These are phyloP conservation scores for Neomorphus geoffroyi DNA, from an alignment of 2,797 vertebrate species.

Conservation along the genomic window DNA sequence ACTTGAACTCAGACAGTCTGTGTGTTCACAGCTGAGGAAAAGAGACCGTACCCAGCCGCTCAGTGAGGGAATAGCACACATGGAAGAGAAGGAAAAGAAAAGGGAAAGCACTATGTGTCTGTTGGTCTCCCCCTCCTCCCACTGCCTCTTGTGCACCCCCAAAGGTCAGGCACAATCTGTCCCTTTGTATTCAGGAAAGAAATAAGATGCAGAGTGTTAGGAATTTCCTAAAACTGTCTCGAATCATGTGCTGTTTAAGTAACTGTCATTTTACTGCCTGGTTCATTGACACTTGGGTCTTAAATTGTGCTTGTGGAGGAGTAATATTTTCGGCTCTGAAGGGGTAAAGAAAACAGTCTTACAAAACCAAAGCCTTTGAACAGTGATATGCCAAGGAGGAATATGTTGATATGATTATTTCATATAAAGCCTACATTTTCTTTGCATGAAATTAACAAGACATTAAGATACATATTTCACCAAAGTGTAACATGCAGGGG, in stretches of 20 bases:
- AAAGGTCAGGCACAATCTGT: slow-evolving; percentile 57
- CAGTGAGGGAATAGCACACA: not conserved
- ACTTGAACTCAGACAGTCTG: not conserved
- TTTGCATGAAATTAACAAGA: slow-evolving; percentile 76
- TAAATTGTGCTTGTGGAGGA: slow-evolving; percentile 76
- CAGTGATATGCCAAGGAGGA: slow-evolving; percentile 33
- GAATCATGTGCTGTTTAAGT: slow-evolving; percentile 76
- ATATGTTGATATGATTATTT: slow-evolving; percentile 77
- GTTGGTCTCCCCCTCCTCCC: not conserved
- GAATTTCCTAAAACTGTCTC: slow-evolving; percentile 75
- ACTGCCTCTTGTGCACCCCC: not conserved
- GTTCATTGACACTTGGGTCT: slow-evolving; percentile 76
- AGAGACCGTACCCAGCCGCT: not conserved
- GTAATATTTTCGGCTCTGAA: slow-evolving; percentile 74
- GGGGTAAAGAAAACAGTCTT: slow-evolving; percentile 75
- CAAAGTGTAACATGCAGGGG: slow-evolving; percentile 64
- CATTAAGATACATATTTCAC: slow-evolving; percentile 80
- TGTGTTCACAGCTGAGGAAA: not conserved
- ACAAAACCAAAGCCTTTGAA: slow-evolving; percentile 59
- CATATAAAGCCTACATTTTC: slow-evolving; percentile 63
- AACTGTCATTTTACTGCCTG: slow-evolving; percentile 74
- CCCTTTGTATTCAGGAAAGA: slow-evolving; percentile 63
- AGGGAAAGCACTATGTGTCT: slow-evolving; percentile 24
- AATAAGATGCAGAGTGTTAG: slow-evolving; percentile 58
- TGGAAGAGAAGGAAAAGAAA: slow-evolving; percentile 17